Evolutionary conservation across 2,113 vertebrate species (phyloP).

Genomic region (Patagioenas fasciata): DNA sequence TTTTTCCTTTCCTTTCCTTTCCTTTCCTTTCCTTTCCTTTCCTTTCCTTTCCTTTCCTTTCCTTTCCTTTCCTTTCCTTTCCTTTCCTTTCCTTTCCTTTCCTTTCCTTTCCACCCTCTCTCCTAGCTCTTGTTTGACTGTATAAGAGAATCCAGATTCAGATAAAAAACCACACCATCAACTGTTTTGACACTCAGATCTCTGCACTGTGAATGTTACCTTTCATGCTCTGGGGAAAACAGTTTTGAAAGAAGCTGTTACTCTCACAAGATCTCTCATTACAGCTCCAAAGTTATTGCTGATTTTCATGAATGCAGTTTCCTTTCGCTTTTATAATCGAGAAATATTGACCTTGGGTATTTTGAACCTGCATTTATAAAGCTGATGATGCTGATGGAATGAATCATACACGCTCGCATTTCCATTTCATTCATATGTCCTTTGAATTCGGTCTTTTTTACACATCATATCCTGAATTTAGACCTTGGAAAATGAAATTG

Average conservation of each 20-base stretch:
- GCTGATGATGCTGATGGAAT: conserved; percentile 3
- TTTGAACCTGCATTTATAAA: conserved; percentile 36
- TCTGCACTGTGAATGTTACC: neutral
- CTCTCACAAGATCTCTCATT: neutral
- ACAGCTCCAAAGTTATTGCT: neutral
- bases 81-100: neutral
- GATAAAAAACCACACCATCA: neutral
- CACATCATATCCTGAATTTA: conserved; percentile 13
- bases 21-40: too few species aligned
- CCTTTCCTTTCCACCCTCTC: neutral
- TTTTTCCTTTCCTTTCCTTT: too few species aligned
- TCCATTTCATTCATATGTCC: conserved; percentile 27
- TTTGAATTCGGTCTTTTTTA: conserved; percentile 23
- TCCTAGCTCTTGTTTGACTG: neutral
- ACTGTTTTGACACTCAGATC: neutral
- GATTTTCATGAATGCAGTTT: neutral
- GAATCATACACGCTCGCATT: conserved; percentile 4
- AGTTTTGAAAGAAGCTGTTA: neutral
- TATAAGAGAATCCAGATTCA: neutral
- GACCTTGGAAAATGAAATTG: conserved; percentile 36
- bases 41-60: too few species aligned
- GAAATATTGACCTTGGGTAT: conserved; percentile 30
- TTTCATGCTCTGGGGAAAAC: neutral
- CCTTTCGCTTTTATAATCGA: neutral
- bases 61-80: too few species aligned